A percentile compares a stretch with the other conserved stretches of the same genome.
phyloP scores from a whole-genome alignment of 1,140 invertebrate genomes.

The Colletes latitarsis region DNA sequence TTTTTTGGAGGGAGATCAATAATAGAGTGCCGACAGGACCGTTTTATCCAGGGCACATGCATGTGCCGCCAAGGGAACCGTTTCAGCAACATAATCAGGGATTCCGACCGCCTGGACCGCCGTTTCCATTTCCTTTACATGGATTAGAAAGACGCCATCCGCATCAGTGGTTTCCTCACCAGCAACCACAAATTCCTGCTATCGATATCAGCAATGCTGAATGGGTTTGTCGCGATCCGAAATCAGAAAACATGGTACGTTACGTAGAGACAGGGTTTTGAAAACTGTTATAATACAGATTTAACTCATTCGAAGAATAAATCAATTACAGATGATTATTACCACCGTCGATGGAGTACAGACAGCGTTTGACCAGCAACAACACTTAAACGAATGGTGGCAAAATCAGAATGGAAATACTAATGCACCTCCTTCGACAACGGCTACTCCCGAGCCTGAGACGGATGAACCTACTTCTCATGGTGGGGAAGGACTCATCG shows the following conservation, averaged over 20 bases:
- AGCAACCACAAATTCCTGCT: background rate
- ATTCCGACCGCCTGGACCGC: background rate
- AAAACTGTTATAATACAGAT: too few relatives aligned
- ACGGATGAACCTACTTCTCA: background rate
- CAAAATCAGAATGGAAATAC: background rate
- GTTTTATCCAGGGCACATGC: background rate
- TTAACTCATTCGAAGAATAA: too few relatives aligned
- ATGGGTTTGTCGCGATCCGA: slow-evolving; percentile 53
- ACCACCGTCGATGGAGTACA: background rate
- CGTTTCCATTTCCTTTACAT: background rate
- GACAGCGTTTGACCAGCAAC: background rate
- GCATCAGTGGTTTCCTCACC: background rate
- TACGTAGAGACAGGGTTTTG: background rate
- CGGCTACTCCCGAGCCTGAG: background rate
- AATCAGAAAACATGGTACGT: slow-evolving; percentile 55
- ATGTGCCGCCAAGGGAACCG: background rate
- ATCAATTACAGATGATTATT: slow-evolving; percentile 10
- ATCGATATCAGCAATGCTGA: slow-evolving; percentile 8
- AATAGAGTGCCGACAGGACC: background rate
- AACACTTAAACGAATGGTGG: background rate
- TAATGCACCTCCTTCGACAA: too few relatives aligned
- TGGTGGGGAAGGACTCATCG: slow-evolving; percentile 51
- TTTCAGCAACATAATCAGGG: background rate
- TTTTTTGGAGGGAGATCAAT: background rate
- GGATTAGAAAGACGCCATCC: background rate